Base-by-base conservation (phyloP, 2,113 vertebrate genomes). In the Chamaea fasciata region DNA sequence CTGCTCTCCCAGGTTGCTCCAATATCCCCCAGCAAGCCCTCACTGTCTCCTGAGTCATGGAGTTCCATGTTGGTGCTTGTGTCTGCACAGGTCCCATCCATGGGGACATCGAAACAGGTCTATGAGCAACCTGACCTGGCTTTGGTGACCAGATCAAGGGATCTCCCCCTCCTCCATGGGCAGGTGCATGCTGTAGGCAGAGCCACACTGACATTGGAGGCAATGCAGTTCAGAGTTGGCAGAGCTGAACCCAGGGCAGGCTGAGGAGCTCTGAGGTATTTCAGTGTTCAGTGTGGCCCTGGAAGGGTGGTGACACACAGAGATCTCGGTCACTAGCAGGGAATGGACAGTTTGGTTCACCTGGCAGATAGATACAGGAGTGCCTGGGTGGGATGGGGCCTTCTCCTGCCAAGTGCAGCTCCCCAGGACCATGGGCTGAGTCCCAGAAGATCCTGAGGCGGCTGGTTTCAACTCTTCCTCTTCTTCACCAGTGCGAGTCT, bases 401-500 rank as follows among this genome's bases (percentile, higher is more conserved):
- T 53, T 50, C 55, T 71, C 16, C 71, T 64, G 24, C 57, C 33
- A 37, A n/a, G 31, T 20, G 42, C 31, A 69, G 37, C 9, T 53
- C 46, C 35, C 15, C 39, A 47, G 56, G 30, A 47, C 24, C 49
- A 9, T 9, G 52, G 53, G 14, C 23, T 75, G 59, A 59, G n/a
- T 30, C 39, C 39, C 44, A 59, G 75, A 55, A 52, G 44, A 62
- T 39, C 8, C 53, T 33, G n/a, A 49, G 24, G 12, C 52, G 4
- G 0, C 19, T 77, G 19, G 22, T 26, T 44, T 71, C 56, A 69
- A 23, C 13, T 35, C 4, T 81, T 2, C 7, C 27, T 85, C 35
- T 71, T 83, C 60, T n/a, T 77, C 89, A 57, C 30, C 94, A 99
- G 99, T 8, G 97, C 98, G 0, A 98, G 96, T 39, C 95, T 99